Conservation (phyloP, 2,113 vertebrate genomes). For the Ellobius talpinus region DNA sequence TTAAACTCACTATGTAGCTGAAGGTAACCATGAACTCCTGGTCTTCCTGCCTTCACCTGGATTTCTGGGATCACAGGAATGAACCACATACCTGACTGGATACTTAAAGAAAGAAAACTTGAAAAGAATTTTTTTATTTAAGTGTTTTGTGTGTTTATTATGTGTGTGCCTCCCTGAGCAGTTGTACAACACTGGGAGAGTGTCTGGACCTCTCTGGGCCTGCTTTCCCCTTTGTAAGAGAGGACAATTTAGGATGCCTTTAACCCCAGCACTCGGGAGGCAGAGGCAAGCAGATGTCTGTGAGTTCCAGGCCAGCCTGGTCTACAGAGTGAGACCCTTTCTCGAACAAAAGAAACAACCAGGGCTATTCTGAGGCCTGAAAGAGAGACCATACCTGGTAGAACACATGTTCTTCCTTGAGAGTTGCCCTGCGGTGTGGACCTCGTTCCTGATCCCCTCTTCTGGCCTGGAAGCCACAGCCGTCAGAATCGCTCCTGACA, state of each 20-base stretch:
- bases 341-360: background rate
- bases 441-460: background rate
- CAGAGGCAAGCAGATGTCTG: background rate
- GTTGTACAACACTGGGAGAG: background rate
- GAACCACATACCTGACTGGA: background rate
- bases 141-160: background rate
- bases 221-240: background rate
- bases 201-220: background rate
- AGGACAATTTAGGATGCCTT: background rate
- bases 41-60: background rate
- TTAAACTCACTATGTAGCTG: background rate
- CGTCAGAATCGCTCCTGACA: background rate
- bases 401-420: background rate
- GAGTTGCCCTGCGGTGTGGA: fast-evolving
- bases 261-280: background rate
- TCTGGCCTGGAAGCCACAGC: background rate
- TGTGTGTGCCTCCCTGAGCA: background rate
- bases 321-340: background rate
- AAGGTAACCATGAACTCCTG: background rate
- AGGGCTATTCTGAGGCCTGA: too few species aligned
- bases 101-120: background rate
- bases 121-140: background rate
- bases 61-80: too few species aligned
- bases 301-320: background rate
- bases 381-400: background rate